Conservation (phyloP, 1,140 invertebrate genomes). For the Drosophila ambigua region DNA sequence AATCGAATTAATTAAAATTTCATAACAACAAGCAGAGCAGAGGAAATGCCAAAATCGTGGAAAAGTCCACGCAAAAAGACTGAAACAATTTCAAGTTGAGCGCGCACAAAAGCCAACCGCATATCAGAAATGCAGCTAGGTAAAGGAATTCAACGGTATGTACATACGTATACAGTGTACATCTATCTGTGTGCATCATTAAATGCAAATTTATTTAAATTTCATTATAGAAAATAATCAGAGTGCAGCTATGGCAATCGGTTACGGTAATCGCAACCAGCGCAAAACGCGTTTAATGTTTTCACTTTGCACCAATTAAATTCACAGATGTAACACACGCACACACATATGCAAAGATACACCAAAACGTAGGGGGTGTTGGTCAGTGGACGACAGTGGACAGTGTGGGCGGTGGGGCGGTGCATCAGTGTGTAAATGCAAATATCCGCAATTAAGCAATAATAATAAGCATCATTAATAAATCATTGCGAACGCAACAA, state of each 20-base stretch:
- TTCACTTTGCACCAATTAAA: conserved; percentile 65
- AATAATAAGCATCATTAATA: conserved; percentile 82
- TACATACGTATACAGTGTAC: neutral
- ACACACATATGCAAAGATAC: neutral
- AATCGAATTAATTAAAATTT: conserved; percentile 78
- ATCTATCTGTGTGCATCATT: conserved; percentile 23
- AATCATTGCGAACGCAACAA: conserved; percentile 63
- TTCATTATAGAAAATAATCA: conserved; percentile 58
- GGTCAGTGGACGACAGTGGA: no score
- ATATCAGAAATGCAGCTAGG: conserved; percentile 56
- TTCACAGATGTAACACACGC: conserved; percentile 19
- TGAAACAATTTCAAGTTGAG: conserved; percentile 61
- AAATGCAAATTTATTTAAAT: conserved; percentile 68
- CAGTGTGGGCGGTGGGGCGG: neutral
- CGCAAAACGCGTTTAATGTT: conserved; percentile 35
- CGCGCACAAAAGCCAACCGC: conserved; percentile 57
- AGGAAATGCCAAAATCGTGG: conserved; percentile 29
- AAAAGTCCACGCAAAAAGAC: conserved; percentile 39
- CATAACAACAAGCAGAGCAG: conserved; percentile 41
- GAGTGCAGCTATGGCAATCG: conserved; percentile 23
- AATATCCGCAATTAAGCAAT: conserved; percentile 79
- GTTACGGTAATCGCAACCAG: conserved; percentile 45
- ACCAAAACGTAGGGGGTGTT: no score
- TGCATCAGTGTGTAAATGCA: conserved; percentile 49
- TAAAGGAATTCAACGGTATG: conserved; percentile 6